A percentile compares a stretch with the other conserved stretches of the same genome.
Evolutionary conservation across 1,140 invertebrate genomes (phyloP).

Genomic region (Meloidogyne floridensis): DNA sequence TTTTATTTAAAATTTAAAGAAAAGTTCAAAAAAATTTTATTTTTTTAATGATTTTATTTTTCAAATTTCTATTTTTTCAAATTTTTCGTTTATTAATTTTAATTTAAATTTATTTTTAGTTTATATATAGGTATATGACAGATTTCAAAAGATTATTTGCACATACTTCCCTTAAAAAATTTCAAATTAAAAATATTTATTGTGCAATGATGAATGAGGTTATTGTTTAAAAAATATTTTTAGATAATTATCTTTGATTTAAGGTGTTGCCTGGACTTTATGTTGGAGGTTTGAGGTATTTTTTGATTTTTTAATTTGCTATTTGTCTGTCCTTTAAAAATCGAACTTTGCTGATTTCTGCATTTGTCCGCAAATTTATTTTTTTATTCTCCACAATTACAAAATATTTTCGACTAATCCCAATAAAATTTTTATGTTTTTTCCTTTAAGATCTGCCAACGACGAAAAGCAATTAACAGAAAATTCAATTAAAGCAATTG

Average conservation of each 20-base stretch:
- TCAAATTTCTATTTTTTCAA: neutral
- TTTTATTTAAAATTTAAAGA: neutral
- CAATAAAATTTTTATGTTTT: neutral
- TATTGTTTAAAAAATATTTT: neutral
- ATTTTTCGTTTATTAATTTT: neutral
- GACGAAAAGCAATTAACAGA: slow-evolving; percentile 14
- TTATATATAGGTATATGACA: too few species aligned
- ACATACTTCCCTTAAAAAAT: neutral
- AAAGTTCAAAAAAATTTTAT: neutral
- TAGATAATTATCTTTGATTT: neutral
- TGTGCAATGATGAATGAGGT: neutral
- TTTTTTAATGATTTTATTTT: neutral
- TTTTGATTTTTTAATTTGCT: neutral
- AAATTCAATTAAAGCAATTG: slow-evolving; percentile 31
- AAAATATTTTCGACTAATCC: too few species aligned
- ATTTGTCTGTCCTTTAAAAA: neutral
- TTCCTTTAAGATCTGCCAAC: slow-evolving; percentile 28
- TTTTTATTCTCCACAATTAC: too few species aligned
- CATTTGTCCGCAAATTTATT: too few species aligned
- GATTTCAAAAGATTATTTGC: neutral
- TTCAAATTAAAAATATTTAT: neutral
- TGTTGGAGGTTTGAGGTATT: slow-evolving; percentile 31
- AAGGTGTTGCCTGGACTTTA: slow-evolving; percentile 23
- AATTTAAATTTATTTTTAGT: neutral
- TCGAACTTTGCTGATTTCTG: too few species aligned